Evolutionary conservation across 1,140 invertebrate genomes (phyloP).

Genomic region (Drosophila arizonae): DNA sequence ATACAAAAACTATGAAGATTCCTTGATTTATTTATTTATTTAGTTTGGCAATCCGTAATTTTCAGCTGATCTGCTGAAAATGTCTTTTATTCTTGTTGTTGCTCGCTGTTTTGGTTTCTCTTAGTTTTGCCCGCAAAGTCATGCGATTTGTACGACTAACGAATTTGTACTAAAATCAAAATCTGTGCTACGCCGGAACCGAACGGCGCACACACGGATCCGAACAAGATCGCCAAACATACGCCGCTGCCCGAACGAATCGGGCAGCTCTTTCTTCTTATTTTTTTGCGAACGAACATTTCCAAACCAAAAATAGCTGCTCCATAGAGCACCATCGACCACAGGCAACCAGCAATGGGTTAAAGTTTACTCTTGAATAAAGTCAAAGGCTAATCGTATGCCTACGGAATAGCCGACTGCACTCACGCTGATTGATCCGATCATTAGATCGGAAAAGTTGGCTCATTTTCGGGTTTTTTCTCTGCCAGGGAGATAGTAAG

Average conservation of each 20-base stretch:
- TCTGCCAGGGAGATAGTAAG: not conserved
- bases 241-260: constrained; percentile 12
- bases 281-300: constrained; percentile 46
- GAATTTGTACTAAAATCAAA: constrained; percentile 70
- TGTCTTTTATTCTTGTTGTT: constrained; percentile 42
- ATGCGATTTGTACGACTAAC: constrained; percentile 72
- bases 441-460: constrained; percentile 27
- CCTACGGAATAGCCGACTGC: constrained; percentile 34
- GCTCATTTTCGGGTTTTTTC: constrained; percentile 19
- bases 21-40: constrained; percentile 55
- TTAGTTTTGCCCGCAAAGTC: constrained; percentile 35
- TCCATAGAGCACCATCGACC: constrained; percentile 14
- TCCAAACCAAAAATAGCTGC: constrained; percentile 65
- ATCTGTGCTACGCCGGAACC: constrained; percentile 56
- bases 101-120: constrained; percentile 14
- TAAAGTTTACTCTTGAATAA: constrained; percentile 43
- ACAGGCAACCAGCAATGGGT: constrained; percentile 45
- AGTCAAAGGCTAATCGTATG: constrained; percentile 59
- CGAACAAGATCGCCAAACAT: constrained; percentile 3
- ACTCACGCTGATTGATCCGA: constrained; percentile 36
- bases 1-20: constrained; percentile 26
- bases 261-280: constrained; percentile 27
- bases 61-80: constrained; percentile 45
- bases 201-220: constrained; percentile 8
- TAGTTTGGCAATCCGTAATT: constrained; percentile 52